Evolutionary conservation across 2,888 invertebrate species (phyloP), one percentile per base, ranked within the genome.

Genomic region (Phytoseiulus persimilis): DNA sequence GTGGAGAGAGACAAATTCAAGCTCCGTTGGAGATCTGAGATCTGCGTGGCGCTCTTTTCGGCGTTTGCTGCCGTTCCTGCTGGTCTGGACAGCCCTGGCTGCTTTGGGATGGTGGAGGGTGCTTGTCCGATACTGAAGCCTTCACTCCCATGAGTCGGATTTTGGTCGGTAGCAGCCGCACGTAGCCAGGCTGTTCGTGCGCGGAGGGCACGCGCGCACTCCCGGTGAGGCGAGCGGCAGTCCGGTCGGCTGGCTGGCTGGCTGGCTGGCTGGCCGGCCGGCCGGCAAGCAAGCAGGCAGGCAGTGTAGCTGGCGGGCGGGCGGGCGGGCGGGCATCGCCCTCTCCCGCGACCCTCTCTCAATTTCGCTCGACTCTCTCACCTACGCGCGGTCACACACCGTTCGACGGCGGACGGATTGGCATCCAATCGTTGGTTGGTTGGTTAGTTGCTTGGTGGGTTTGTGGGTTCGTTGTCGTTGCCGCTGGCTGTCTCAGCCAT

Each of bases 361-460:
- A 65, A 65, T 65, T 65, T 65, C 65, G 65, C 65, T 65, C 65
- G 65, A 65, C 65, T 65, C 65, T 65, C 65, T 65, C 65, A 65
- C 65, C 65, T 65, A 23, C 65, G 65, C 65, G 65, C 65, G 65
- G 65, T 65, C 65, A 65, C 65, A 65, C 65, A 65, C 65, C 65
- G 65, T 28, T 65, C 18, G 65, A 65, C 65, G 65, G 65, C 65
- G 65, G 18, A 65, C 65, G 65, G 65, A 65, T 65, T 65, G 65
- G 65, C 65, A 65, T 65, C 65, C 65, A 65, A 65, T 65, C 65
- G 65, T 65, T 65, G 65, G 65, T 65, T 65, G 65, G 65, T 65
- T 65, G 65, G 65, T 65, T 65, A 65, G 65, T 65, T 65, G 65
- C 65, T 65, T 65, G 65, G 65, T 65, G 65, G 65, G 65, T 65